Evolutionary conservation across 2,113 vertebrate genomes (phyloP).

Genomic region (Sisor rabdophorus): DNA sequence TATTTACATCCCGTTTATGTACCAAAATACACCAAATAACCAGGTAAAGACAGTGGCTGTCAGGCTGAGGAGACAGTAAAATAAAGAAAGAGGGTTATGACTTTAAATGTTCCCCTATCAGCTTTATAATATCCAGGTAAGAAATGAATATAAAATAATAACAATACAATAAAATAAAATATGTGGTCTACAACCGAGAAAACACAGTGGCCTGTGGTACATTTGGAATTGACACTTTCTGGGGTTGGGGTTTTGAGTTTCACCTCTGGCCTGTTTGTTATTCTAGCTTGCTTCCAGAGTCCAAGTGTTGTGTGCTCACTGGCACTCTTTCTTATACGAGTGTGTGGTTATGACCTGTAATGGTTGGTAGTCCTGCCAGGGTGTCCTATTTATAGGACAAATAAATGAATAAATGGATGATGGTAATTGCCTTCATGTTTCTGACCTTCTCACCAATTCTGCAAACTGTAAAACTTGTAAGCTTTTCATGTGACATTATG

Average conservation of each 20-base stretch:
- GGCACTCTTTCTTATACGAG: too few relatives aligned
- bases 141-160: background rate
- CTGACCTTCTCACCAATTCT: background rate
- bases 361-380: too few relatives aligned
- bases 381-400: too few relatives aligned
- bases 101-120: background rate
- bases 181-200: background rate
- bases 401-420: too few relatives aligned
- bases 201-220: too few relatives aligned
- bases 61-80: background rate
- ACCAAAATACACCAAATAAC: slow-evolving; percentile 3
- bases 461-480: background rate
- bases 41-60: background rate
- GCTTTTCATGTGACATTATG: slow-evolving; percentile 22
- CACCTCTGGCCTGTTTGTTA: too few relatives aligned
- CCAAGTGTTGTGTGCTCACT: too few relatives aligned
- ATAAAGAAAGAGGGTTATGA: slow-evolving; percentile 7
- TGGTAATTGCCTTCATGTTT: background rate
- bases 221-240: too few relatives aligned
- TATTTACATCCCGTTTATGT: background rate
- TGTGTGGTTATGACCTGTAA: too few relatives aligned
- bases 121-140: slow-evolving; percentile 1
- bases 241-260: too few relatives aligned
- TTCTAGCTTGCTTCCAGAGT: too few relatives aligned
- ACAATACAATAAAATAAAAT: background rate